phyloP scores from a whole-genome alignment of 2,888 invertebrate genomes.

The Rhogogaster chlorosoma region DNA sequence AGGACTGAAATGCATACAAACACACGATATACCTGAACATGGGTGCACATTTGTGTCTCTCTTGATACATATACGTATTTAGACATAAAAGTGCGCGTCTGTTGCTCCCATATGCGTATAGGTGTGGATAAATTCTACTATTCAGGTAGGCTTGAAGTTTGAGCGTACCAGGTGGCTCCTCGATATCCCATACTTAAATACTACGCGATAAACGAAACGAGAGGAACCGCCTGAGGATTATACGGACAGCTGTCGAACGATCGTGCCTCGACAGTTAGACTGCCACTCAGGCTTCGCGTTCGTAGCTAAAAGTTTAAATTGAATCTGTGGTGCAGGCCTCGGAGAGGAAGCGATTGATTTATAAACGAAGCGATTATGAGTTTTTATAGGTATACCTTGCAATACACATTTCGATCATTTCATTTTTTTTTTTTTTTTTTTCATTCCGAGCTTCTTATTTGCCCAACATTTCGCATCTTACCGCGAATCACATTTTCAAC shows the following conservation, averaged over 20 bases:
- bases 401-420: background rate
- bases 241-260: slow-evolving; percentile 11
- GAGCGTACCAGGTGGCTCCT: slow-evolving; percentile 22
- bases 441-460: background rate
- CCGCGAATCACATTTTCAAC: background rate
- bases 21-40: background rate
- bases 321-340: background rate
- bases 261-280: background rate
- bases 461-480: background rate
- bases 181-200: slow-evolving; percentile 20
- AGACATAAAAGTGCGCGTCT: background rate
- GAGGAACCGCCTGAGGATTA: slow-evolving; percentile 13
- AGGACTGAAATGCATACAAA: background rate
- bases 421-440: too few relatives aligned
- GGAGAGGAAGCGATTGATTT: slow-evolving; percentile 1
- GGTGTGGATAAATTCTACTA: background rate
- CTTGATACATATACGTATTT: too few relatives aligned
- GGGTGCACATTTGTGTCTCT: too few relatives aligned
- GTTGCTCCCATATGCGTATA: background rate
- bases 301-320: background rate
- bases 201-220: background rate
- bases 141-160: background rate
- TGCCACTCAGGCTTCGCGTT: background rate
- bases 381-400: background rate
- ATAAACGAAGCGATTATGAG: background rate